Evolutionary conservation across 2,797 vertebrate species (phyloP).

Genomic region (Centroberyx gerrardi): DNA sequence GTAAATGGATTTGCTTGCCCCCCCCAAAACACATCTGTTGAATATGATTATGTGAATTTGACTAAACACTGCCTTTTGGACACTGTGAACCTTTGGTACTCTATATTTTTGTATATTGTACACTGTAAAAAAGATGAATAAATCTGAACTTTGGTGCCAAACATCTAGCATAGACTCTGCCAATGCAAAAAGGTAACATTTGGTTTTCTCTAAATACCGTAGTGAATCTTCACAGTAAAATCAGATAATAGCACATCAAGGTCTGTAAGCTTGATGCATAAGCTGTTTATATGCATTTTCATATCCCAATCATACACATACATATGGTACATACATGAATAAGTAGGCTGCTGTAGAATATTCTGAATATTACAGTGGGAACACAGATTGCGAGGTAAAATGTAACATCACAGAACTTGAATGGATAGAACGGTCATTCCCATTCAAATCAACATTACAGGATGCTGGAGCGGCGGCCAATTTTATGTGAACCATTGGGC

Average conservation of each 20-base stretch:
- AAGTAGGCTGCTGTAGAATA: too few relatives aligned
- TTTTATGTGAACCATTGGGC: too few relatives aligned
- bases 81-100: conserved; percentile 90
- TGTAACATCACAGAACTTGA: too few relatives aligned
- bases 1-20: conserved; percentile 23
- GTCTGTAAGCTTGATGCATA: too few relatives aligned
- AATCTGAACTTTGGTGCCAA: conserved; percentile 70
- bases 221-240: neutral
- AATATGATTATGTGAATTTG: conserved; percentile 53
- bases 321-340: neutral
- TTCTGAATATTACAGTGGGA: too few relatives aligned
- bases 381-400: too few relatives aligned
- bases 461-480: too few relatives aligned
- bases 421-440: too few relatives aligned
- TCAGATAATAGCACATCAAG: neutral
- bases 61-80: conserved; percentile 88
- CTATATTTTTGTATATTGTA: conserved; percentile 91
- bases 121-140: conserved; percentile 86
- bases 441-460: too few relatives aligned
- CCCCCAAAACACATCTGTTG: conserved; percentile 21
- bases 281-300: neutral
- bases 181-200: neutral
- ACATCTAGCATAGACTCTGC: conserved; percentile 1
- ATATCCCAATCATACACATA: neutral
- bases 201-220: neutral